Evolutionary conservation across 2,113 vertebrate species (phyloP), one percentile per base, ranked within the genome.

Genomic region (Podarcis cretensis): DNA sequence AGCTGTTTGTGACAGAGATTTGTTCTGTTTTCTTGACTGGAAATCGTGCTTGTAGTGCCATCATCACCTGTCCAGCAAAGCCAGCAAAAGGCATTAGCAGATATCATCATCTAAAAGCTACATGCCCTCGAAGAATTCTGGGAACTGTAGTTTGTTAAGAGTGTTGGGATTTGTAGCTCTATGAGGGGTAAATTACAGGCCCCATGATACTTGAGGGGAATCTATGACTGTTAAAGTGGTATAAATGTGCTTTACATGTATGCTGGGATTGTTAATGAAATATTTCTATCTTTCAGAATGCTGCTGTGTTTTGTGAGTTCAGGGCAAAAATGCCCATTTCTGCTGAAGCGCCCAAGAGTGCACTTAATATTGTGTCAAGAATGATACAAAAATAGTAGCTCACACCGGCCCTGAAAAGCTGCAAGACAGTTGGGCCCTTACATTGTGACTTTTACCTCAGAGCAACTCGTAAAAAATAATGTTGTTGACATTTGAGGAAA

Each of bases 401-500:
- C 54, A 94, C 92, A 89, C 94, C 94, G 93, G 92, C 95, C 94
- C 94, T 84, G 79, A 93, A 94, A 92, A 94, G 92, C 92, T 85
- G 83, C 87, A 96, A 89, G 94, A 93, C 94, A 94, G 93, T 90
- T 93, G 95, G 85, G 0, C 2, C 92, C 88, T 0, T 25, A 93
- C 88, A 88, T 1, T 73, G 0, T 13, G 1, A 89, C 87, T 89
- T 63, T 92, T 69, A 93, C 91, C 86, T 94, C 92, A 1, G 0
- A 93, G 48, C 21, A 54, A 87, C 91, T 89, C 71, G 87, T 77
- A 92, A 89, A 91, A 90, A 96, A 90, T 93, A 86, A 95, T 95
- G 95, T 96, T 98, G 97, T 97, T 97, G 96, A 97, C 97, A 97
- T 92, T 92, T 97, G 97, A 97, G 97, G 97, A 97, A 98, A 97